Percentiles rank a stretch among this genome's conserved stretches.
Evolutionary conservation across 2,797 vertebrate species (phyloP).

Genomic region (Carapus acus): DNA sequence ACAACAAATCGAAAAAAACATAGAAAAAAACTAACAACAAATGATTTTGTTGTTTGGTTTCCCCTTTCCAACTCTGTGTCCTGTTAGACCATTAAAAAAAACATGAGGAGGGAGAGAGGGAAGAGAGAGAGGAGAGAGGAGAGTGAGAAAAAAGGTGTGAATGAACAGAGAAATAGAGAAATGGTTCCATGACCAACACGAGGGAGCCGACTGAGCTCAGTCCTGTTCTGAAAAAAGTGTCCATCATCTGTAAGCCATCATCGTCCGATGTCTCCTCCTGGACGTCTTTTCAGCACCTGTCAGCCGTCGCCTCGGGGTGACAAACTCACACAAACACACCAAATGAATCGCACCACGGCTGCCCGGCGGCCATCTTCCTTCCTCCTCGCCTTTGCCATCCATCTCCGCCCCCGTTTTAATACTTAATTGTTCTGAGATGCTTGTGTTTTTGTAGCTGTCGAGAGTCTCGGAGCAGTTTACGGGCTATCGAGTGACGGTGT

Average conservation of each 20-base stretch:
- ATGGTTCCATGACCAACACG: slow-evolving; percentile 30
- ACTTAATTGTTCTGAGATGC: slow-evolving; percentile 50
- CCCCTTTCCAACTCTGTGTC: slow-evolving; percentile 44
- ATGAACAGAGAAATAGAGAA: slow-evolving; percentile 24
- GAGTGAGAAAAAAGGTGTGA: slow-evolving; percentile 17
- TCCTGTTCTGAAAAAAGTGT: slow-evolving; percentile 60
- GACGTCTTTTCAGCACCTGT: slow-evolving; percentile 57
- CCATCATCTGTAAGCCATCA: slow-evolving; percentile 63
- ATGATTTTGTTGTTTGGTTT: slow-evolving; percentile 47
- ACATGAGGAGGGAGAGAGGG: slow-evolving; percentile 22
- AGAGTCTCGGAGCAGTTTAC: slow-evolving; percentile 54
- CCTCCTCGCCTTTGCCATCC: slow-evolving; percentile 23
- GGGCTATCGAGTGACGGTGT: slow-evolving; percentile 49
- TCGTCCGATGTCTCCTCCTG: slow-evolving; percentile 48
- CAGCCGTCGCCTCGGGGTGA: slow-evolving; percentile 49
- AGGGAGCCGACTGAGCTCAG: slow-evolving; percentile 48
- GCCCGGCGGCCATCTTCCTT: slow-evolving; percentile 31
- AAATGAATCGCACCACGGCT: slow-evolving; percentile 50
- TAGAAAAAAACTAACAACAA: no score
- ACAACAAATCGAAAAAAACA: no score
- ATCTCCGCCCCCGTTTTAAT: slow-evolving; percentile 19
- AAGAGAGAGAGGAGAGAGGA: background rate
- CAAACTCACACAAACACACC: slow-evolving; percentile 59
- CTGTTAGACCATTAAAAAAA: slow-evolving; percentile 40
- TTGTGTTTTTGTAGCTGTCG: slow-evolving; percentile 50